A percentile compares a stretch with the other conserved stretches of the same genome.
These are phyloP conservation scores for Rhadinocentrus ornatus DNA, from an alignment of 2,797 vertebrate genomes.

Conservation along the genomic window DNA sequence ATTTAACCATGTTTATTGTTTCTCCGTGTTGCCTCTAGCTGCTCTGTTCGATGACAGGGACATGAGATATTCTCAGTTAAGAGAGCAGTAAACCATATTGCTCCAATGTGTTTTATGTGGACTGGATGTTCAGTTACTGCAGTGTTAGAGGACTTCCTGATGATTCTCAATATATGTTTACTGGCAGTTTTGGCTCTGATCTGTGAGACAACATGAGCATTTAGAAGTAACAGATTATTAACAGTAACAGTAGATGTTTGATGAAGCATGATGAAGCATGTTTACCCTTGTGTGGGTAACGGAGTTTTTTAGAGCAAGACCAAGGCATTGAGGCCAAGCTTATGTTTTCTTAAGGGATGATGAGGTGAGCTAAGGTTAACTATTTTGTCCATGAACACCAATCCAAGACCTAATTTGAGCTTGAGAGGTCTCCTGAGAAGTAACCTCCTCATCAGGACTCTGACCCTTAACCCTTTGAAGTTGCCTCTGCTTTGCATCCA, in stretches of 20 bases:
- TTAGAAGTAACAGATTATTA: slow-evolving; percentile 31
- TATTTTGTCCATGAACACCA: slow-evolving; percentile 80
- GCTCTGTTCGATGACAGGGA: slow-evolving; percentile 29
- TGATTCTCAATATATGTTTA: slow-evolving; percentile 12
- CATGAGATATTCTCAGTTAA: slow-evolving; percentile 26
- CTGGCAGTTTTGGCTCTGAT: slow-evolving; percentile 1
- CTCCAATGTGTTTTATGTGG: slow-evolving; percentile 35
- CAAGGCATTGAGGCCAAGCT: slow-evolving; percentile 63
- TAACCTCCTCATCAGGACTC: slow-evolving; percentile 62
- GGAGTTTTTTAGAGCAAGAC: slow-evolving; percentile 48
- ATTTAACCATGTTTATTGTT: slow-evolving; percentile 70
- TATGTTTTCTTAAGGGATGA: slow-evolving; percentile 74
- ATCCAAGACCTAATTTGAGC: slow-evolving; percentile 74
- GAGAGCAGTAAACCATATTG: slow-evolving; percentile 35
- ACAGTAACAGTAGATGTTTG: slow-evolving; percentile 46
- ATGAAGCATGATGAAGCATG: neutral
- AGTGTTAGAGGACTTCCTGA: neutral
- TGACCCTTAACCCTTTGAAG: slow-evolving; percentile 67
- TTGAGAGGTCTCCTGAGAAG: slow-evolving; percentile 68
- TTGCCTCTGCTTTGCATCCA: slow-evolving; percentile 70
- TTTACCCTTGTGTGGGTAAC: slow-evolving; percentile 43
- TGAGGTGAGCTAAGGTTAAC: slow-evolving; percentile 78
- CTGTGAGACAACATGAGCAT: neutral
- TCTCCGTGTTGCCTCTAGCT: slow-evolving; percentile 35
- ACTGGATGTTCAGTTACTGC: slow-evolving; percentile 1